Conservation (phyloP, 2,113 vertebrate species). For the Podarcis cretensis region DNA sequence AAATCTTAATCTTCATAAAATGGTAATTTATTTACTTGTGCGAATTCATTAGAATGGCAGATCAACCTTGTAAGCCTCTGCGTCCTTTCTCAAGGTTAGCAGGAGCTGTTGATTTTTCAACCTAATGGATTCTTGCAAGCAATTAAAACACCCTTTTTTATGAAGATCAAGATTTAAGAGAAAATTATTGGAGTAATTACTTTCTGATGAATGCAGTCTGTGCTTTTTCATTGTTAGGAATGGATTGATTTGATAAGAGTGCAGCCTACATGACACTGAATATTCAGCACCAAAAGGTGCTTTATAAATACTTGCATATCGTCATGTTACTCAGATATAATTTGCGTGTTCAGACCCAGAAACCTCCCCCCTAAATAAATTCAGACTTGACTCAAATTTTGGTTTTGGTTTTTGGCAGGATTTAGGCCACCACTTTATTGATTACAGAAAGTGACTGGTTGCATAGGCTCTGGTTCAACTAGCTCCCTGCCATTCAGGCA, state of each 20-base stretch:
- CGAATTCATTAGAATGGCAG: constrained; percentile 39
- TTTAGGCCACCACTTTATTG: no score
- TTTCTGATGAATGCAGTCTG: constrained; percentile 31
- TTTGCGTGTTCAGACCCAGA: no score
- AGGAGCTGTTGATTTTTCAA: constrained; percentile 36
- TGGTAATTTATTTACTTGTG: constrained; percentile 38
- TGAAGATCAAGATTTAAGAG: constrained; percentile 46
- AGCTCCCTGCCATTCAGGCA: no score
- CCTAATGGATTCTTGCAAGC: constrained; percentile 34
- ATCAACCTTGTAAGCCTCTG: constrained; percentile 37
- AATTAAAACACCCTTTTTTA: constrained; percentile 46
- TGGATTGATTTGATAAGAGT: constrained; percentile 5
- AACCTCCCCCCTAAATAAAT: no score
- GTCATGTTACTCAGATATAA: background rate
- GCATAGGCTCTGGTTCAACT: no score
- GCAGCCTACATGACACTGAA: background rate
- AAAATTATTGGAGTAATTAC: constrained; percentile 54
- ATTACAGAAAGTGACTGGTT: no score
- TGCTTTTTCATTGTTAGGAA: constrained; percentile 39
- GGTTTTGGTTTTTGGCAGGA: no score
- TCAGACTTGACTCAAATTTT: no score
- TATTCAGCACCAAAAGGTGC: constrained; percentile 8
- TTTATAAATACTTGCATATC: background rate
- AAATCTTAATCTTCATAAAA: constrained; percentile 50
- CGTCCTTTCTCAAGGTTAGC: constrained; percentile 48